These are phyloP conservation scores for Takifugu rubripes DNA, from an alignment of 2,797 vertebrate genomes.

Conservation along the genomic window DNA sequence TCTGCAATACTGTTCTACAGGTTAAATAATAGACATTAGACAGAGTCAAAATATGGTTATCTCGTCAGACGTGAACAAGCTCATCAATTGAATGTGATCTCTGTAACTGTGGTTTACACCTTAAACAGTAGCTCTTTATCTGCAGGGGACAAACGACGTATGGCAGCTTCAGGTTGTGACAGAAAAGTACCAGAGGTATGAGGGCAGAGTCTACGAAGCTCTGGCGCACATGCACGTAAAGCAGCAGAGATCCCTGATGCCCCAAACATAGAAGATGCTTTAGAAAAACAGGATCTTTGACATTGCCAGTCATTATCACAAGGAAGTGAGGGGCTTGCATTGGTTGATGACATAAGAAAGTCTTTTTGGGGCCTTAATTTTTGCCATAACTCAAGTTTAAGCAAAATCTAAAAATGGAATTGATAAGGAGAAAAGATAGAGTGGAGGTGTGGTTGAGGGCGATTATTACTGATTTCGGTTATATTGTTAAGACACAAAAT, in stretches of 20 bases:
- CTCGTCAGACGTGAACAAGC: neutral
- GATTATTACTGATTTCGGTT: constrained; percentile 5
- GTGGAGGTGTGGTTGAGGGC: constrained; percentile 7
- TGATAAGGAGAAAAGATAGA: neutral
- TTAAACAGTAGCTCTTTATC: constrained; percentile 63
- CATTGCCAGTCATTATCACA: constrained; percentile 27
- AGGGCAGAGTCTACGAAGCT: constrained; percentile 79
- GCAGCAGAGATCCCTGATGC: constrained; percentile 72
- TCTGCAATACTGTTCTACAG: constrained; percentile 69
- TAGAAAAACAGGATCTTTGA: constrained; percentile 32
- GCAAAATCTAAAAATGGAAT: constrained; percentile 13
- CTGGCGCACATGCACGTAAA: constrained; percentile 82
- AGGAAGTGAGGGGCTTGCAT: constrained; percentile 20
- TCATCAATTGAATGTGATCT: constrained; percentile 9
- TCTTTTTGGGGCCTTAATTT: constrained; percentile 6
- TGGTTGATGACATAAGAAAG: constrained; percentile 4
- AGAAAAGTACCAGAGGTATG: constrained; percentile 82
- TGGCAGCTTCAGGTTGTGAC: constrained; percentile 81
- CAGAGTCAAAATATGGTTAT: neutral
- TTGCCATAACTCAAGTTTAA: constrained; percentile 15
- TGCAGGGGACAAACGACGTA: constrained; percentile 74
- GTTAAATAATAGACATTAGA: constrained; percentile 5
- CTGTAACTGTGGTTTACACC: constrained; percentile 66
- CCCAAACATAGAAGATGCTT: constrained; percentile 34
- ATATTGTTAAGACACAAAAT: constrained; percentile 2